Percentiles rank a stretch among this genome's conserved stretches.
Conservation (phyloP, 2,113 vertebrate species). For the Hippotragus niger region DNA sequence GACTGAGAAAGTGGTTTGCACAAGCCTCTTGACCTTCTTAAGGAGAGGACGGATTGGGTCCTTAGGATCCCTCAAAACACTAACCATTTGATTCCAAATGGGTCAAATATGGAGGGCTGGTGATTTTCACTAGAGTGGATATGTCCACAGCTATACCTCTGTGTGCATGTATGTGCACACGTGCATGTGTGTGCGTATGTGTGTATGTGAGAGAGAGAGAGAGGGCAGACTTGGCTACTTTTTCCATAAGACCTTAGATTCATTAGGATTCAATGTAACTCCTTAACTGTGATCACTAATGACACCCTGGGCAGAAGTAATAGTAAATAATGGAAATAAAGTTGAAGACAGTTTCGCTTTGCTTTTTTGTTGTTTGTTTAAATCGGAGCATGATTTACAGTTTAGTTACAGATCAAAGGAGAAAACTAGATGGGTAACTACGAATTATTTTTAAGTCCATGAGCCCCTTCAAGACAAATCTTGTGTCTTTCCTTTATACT, state of each 20-base stretch:
- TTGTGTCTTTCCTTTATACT: not conserved
- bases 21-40: no score
- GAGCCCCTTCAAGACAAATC: not conserved
- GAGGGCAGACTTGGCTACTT: not conserved
- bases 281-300: not conserved
- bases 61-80: not conserved
- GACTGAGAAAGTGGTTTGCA: fast-evolving
- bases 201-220: not conserved
- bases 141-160: not conserved
- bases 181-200: fast-evolving
- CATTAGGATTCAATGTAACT: not conserved
- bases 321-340: not conserved
- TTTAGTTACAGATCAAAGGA: not conserved
- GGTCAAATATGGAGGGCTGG: not conserved
- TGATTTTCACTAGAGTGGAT: not conserved
- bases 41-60: fast-evolving
- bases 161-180: not conserved
- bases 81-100: not conserved
- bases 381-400: not conserved
- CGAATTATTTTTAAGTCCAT: not conserved
- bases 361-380: not conserved
- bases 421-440: not conserved
- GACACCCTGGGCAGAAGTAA: not conserved
- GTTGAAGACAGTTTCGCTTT: not conserved
- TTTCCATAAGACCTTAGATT: not conserved